These are phyloP conservation scores for Scomber colias DNA, from an alignment of 2,113 vertebrate species.

Conservation along the genomic window DNA sequence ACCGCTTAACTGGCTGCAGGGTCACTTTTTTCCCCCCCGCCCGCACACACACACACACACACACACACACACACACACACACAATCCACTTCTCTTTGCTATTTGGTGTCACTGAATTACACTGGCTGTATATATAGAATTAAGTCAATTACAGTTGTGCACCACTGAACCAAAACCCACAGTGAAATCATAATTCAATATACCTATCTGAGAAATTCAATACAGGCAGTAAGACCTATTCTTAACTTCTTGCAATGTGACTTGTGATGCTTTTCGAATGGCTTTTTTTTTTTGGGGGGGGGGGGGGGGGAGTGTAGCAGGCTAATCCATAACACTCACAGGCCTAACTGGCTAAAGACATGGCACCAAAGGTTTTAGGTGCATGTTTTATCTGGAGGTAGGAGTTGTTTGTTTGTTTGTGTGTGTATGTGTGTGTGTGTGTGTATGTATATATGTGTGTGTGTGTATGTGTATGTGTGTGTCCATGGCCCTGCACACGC, in stretches of 20 bases:
- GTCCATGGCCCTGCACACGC: neutral
- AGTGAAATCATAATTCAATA: slow-evolving; percentile 41
- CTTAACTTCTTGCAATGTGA: slow-evolving; percentile 13
- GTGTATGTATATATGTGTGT: neutral
- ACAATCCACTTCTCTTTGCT: slow-evolving; percentile 5
- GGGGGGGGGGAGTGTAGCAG: slow-evolving; percentile 12
- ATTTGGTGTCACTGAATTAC: neutral
- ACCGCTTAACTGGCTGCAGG: slow-evolving; percentile 44
- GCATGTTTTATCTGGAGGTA: neutral
- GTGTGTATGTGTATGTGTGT: neutral
- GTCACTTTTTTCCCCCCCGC: slow-evolving; percentile 11
- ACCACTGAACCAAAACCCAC: slow-evolving; percentile 31
- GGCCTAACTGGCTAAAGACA: slow-evolving; percentile 57
- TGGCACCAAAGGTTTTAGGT: slow-evolving; percentile 34
- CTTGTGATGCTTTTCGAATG: neutral
- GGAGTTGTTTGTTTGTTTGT: neutral
- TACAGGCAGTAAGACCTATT: neutral
- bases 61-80: neutral
- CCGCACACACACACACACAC: too few relatives aligned
- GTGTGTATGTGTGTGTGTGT: neutral
- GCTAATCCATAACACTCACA: slow-evolving; percentile 55
- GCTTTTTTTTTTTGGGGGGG: neutral
- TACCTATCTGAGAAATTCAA: slow-evolving; percentile 42
- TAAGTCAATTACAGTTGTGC: slow-evolving; percentile 6
- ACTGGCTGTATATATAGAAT: slow-evolving; percentile 8